Conservation (phyloP, 2,113 vertebrate species). For the Brevimyrus niger region DNA sequence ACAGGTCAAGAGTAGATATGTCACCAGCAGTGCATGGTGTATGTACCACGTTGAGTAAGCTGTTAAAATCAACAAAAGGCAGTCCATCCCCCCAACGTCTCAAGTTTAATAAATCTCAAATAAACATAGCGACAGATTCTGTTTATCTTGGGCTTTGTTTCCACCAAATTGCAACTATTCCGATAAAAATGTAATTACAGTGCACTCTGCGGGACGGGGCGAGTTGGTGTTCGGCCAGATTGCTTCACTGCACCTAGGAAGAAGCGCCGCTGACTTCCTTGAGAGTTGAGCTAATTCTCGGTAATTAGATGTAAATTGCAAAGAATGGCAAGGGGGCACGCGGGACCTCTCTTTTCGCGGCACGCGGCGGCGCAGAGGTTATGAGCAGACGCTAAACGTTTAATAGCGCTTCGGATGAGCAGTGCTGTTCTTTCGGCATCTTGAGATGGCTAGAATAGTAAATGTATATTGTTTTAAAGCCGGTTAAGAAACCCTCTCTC, state of each 20-base stretch:
- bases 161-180: slow-evolving; percentile 3
- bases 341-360: not conserved
- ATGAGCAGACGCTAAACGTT: not conserved
- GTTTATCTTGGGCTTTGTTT: slow-evolving; percentile 4
- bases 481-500: not conserved
- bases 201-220: not conserved
- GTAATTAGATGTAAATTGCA: slow-evolving; percentile 25
- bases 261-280: slow-evolving; percentile 7
- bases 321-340: slow-evolving; percentile 13
- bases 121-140: slow-evolving; percentile 4
- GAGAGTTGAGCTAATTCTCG: slow-evolving; percentile 15
- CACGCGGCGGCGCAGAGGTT: not conserved
- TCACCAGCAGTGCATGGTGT: not conserved
- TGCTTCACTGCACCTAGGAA: slow-evolving; percentile 9
- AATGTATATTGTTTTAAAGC: not conserved
- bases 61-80: not conserved
- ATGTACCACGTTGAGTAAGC: not conserved
- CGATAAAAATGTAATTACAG: slow-evolving; percentile 13
- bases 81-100: not conserved
- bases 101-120: slow-evolving; percentile 6
- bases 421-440: not conserved
- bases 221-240: slow-evolving; percentile 13
- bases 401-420: not conserved
- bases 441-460: not conserved
- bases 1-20: not conserved